These are phyloP conservation scores for Galbula dea DNA, from an alignment of 2,113 vertebrate species.

Conservation along the genomic window DNA sequence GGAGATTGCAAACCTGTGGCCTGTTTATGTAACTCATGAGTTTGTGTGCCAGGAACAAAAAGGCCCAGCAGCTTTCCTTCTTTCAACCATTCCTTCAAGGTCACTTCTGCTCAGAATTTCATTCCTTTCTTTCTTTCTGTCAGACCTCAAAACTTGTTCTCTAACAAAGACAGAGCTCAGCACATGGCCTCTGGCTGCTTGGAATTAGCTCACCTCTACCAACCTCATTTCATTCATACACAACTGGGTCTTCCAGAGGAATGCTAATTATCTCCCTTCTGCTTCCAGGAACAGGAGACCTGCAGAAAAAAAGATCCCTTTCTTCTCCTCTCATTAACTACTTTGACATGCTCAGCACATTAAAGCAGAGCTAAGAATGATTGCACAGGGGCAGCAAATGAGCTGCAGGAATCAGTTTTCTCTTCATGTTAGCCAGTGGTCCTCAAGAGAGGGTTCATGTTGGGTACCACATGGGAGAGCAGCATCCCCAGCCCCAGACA, in stretches of 20 bases:
- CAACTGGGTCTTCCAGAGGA: constrained; percentile 24
- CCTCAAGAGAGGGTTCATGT: background rate
- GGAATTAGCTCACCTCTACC: constrained; percentile 49
- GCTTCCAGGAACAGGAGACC: constrained; percentile 37
- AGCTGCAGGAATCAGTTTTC: constrained; percentile 6
- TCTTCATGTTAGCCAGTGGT: background rate
- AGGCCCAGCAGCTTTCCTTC: rapidly evolving
- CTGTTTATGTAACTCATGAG: background rate
- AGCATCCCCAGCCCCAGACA: background rate
- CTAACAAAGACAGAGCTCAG: constrained; percentile 13
- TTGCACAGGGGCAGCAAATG: background rate
- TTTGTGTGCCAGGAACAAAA: background rate
- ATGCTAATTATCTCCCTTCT: constrained; percentile 52
- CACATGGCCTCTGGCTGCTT: constrained; percentile 18
- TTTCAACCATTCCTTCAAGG: constrained; percentile 24
- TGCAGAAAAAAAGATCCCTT: constrained; percentile 1
- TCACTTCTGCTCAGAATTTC: background rate
- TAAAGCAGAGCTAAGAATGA: background rate
- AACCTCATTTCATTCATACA: background rate
- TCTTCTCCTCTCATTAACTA: constrained; percentile 33
- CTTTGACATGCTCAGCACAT: constrained; percentile 47
- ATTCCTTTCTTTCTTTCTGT: background rate
- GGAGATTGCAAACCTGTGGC: background rate
- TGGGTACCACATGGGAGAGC: background rate
- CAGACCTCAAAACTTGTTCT: background rate